Evolutionary conservation across 2,113 vertebrate genomes (phyloP), one percentile per base, ranked within the genome.

Genomic region (Chinchilla lanigera): DNA sequence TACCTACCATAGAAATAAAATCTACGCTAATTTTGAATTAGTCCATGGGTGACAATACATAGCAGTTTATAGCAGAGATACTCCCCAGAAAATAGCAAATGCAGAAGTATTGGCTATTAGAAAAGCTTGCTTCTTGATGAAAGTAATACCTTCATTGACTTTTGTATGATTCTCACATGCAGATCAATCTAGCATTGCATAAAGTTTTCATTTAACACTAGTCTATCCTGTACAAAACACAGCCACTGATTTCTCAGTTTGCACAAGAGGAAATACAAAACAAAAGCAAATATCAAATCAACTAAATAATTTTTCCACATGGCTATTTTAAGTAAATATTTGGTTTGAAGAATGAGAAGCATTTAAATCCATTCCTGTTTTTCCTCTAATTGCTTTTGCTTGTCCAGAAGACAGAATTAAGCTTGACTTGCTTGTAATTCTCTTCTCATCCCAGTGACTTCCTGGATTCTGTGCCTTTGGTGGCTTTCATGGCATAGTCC

Each of bases 321-420:
- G 63, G 63, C 81, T 96, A 97, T 95, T 97, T 97, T 69, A 90
- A 92, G 82, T 95, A 85, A 87, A 78, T 93, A 97, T 92, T 85
- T 97, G 65, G 58, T 78, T 95, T 95, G 89, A 97, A 93, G 73
- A 96, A 83, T 83, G 52, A 65, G 19, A 41, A 93, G 38, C 73
- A 84, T 94, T 94, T 87, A 33, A 95, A 84, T 93, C n/a, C 73
- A 81, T 93, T 96, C 41, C 50, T 71, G 22, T 84, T 93, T 98
- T 90, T 24, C 56, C 11, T 92, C 17, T 94, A 19, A 82, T 78
- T 97, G 67, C 30, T 95, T 95, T 94, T 89, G 75, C 86, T 93
- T 4, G 0, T 47, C 63, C 67, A 61, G 60, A 90, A 52, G 71
- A 89, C 58, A 86, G 52, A 95, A 86, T 95, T 93, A 91, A 93